phyloP scores from a whole-genome alignment of 2,888 invertebrate species.

The Drymonia ruficornis region DNA sequence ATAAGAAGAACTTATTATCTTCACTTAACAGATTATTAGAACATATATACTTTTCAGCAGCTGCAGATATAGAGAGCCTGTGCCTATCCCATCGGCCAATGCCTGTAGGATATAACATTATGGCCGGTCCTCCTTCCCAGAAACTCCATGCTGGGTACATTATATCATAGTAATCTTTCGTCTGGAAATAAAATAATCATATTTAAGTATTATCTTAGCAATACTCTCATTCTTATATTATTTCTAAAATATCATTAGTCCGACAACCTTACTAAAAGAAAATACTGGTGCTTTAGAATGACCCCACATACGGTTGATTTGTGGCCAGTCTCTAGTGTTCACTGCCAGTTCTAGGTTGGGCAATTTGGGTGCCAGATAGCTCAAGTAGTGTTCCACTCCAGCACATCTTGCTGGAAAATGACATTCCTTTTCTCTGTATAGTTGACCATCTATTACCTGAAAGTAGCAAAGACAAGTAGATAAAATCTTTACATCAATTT shows the following conservation, averaged over 20 bases:
- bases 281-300: conserved; percentile 91
- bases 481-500: too few relatives aligned
- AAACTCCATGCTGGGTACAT: conserved; percentile 99
- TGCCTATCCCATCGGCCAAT: conserved; percentile 97
- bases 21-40: neutral
- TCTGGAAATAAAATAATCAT: conserved; percentile 65
- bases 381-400: conserved; percentile 95
- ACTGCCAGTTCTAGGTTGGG: conserved; percentile 94
- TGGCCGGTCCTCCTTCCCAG: conserved; percentile 99
- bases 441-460: conserved; percentile 91
- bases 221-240: neutral
- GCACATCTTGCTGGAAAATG: conserved; percentile 97
- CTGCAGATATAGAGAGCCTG: conserved; percentile 88
- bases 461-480: conserved; percentile 69
- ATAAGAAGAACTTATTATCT: neutral
- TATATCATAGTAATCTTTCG: conserved; percentile 93
- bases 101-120: conserved; percentile 95
- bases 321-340: conserved; percentile 97
- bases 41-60: conserved; percentile 77
- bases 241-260: neutral
- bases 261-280: conserved; percentile 95
- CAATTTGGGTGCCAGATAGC: conserved; percentile 87
- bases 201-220: neutral
- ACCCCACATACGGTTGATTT: conserved; percentile 87
- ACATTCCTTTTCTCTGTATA: conserved; percentile 93